These are phyloP conservation scores for Copidosoma floridanum DNA, from an alignment of 1,140 invertebrate genomes.

Conservation along the genomic window DNA sequence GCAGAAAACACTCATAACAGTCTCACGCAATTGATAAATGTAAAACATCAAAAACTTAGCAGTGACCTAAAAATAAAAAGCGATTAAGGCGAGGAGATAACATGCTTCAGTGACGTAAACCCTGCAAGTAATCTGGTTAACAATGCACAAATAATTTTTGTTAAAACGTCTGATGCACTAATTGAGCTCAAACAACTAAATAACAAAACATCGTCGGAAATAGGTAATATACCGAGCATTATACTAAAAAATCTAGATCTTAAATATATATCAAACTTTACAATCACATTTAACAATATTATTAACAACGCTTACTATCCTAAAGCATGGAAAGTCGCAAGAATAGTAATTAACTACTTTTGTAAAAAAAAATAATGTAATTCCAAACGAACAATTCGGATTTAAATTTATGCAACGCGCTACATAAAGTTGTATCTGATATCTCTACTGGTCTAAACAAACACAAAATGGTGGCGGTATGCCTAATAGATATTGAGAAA, in stretches of 20 bases:
- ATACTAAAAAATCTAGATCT: slow-evolving; percentile 25
- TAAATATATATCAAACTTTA: neutral
- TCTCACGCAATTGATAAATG: no score
- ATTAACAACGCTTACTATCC: slow-evolving; percentile 28
- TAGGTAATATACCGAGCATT: slow-evolving; percentile 25
- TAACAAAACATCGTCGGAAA: slow-evolving; percentile 26
- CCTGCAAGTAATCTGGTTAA: no score
- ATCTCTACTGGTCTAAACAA: neutral
- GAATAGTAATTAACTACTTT: no score
- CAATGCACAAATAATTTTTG: no score
- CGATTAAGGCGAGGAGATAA: no score
- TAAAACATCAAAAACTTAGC: no score
- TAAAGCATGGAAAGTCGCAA: slow-evolving; percentile 25
- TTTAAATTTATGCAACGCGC: slow-evolving; percentile 25
- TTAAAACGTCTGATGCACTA: no score
- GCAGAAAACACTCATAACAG: no score
- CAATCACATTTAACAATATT: slow-evolving; percentile 23
- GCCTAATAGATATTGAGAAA: neutral
- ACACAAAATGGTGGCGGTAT: neutral
- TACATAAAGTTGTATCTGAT: no score
- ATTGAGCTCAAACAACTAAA: slow-evolving; percentile 25
- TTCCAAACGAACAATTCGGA: slow-evolving; percentile 27
- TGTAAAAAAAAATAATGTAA: slow-evolving; percentile 13
- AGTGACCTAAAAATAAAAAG: no score
- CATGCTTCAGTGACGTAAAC: no score